phyloP scores from a whole-genome alignment of 2,797 vertebrate genomes.

The Etheostoma nigrum region DNA sequence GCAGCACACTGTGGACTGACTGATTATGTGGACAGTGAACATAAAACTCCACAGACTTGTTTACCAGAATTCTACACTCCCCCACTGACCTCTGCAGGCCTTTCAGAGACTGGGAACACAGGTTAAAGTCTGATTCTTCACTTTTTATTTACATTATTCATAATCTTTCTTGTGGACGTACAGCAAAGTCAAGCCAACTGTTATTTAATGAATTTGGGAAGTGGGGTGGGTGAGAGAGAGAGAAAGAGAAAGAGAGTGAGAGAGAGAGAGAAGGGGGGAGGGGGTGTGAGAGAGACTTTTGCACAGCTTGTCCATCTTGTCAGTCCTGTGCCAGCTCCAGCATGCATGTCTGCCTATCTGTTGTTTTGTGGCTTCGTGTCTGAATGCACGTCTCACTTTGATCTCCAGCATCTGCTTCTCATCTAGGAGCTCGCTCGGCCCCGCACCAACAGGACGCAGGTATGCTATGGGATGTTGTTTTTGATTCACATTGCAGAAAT shows the following conservation, averaged over 20 bases:
- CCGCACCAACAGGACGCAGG: slow-evolving; percentile 69
- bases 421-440: slow-evolving; percentile 49
- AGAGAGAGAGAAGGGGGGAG: slow-evolving; percentile 17
- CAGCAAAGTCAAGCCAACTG: slow-evolving; percentile 67
- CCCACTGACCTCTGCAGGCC: slow-evolving; percentile 24
- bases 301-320: slow-evolving; percentile 67
- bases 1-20: slow-evolving; percentile 19
- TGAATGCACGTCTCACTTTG: slow-evolving; percentile 61
- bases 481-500: slow-evolving; percentile 29
- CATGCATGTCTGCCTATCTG: slow-evolving; percentile 69
- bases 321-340: slow-evolving; percentile 67
- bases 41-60: slow-evolving; percentile 32
- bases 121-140: slow-evolving; percentile 31
- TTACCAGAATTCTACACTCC: slow-evolving; percentile 19
- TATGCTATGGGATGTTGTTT: slow-evolving; percentile 56
- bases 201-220: slow-evolving; percentile 75
- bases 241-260: slow-evolving; percentile 21
- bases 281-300: slow-evolving; percentile 47
- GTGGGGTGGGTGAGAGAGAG: slow-evolving; percentile 48
- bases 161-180: slow-evolving; percentile 17
- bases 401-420: slow-evolving; percentile 54
- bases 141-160: neutral
- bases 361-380: slow-evolving; percentile 60
- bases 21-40: slow-evolving; percentile 45
- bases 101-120: slow-evolving; percentile 1